These are phyloP conservation scores for Amazona ochrocephala DNA, from an alignment of 2,797 vertebrate species.

Conservation along the genomic window DNA sequence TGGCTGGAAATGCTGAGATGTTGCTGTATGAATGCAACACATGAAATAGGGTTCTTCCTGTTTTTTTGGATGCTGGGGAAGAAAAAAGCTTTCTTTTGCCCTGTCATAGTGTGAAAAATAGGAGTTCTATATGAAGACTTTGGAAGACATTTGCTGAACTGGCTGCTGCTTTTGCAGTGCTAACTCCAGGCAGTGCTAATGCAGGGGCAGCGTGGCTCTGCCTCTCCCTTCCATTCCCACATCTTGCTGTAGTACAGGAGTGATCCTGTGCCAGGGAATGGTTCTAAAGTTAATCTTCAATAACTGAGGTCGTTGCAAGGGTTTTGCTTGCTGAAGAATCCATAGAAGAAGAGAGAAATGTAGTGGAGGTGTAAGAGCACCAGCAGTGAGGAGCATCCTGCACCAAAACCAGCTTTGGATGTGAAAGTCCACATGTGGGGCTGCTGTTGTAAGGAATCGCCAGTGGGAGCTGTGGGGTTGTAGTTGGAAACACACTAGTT, in stretches of 20 bases:
- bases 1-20: neutral
- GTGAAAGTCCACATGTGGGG: neutral
- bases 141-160: fast-evolving
- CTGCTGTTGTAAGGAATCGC: fast-evolving
- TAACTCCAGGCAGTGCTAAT: neutral
- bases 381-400: neutral
- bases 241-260: neutral
- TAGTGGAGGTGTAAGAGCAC: neutral
- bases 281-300: neutral
- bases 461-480: neutral
- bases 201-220: neutral
- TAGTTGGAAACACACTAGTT: neutral
- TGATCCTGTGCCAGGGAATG: neutral
- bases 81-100: neutral
- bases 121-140: neutral
- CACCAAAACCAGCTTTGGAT: neutral
- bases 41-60: neutral
- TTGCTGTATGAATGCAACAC: fast-evolving
- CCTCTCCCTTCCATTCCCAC: neutral
- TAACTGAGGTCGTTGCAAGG: neutral
- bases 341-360: neutral
- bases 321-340: neutral
- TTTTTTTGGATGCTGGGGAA: neutral
- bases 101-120: neutral
- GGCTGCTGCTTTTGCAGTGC: neutral